These are phyloP conservation scores for Chloropsis cyanopogon DNA, from an alignment of 2,113 vertebrate genomes.

Conservation along the genomic window DNA sequence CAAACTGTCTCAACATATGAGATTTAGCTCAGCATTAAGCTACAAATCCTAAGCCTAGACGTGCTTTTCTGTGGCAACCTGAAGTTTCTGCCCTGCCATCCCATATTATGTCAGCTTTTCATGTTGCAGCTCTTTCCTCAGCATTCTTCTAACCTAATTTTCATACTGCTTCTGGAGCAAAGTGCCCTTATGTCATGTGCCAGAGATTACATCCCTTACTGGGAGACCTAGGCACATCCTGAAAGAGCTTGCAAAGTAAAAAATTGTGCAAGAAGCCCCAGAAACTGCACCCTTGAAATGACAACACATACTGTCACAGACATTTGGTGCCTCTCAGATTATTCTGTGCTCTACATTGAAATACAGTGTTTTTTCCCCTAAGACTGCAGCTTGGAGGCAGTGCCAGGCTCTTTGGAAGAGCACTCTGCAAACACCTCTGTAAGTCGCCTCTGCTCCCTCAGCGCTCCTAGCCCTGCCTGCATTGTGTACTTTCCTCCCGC, in stretches of 20 bases:
- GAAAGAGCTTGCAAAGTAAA: not conserved
- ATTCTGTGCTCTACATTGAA: not conserved
- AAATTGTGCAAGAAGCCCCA: not conserved
- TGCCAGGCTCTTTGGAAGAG: not conserved
- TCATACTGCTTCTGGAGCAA: not conserved
- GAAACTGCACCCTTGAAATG: not conserved
- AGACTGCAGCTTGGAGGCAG: not conserved
- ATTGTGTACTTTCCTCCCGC: not conserved
- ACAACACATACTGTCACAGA: not conserved
- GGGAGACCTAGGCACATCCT: not conserved
- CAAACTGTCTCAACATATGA: not conserved
- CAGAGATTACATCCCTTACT: not conserved
- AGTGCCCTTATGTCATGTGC: not conserved
- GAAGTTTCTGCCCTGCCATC: not conserved
- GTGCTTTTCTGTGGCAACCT: not conserved
- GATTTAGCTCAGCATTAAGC: not conserved
- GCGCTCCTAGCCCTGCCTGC: not conserved
- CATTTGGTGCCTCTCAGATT: not conserved
- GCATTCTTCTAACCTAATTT: not conserved
- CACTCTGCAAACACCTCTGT: not conserved
- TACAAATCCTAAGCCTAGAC: not conserved
- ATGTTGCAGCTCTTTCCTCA: not conserved
- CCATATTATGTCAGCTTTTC: not conserved
- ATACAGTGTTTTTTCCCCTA: not conserved
- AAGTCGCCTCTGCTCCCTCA: not conserved